phyloP scores from a whole-genome alignment of 2,888 invertebrate species.

The Plebejus argus region DNA sequence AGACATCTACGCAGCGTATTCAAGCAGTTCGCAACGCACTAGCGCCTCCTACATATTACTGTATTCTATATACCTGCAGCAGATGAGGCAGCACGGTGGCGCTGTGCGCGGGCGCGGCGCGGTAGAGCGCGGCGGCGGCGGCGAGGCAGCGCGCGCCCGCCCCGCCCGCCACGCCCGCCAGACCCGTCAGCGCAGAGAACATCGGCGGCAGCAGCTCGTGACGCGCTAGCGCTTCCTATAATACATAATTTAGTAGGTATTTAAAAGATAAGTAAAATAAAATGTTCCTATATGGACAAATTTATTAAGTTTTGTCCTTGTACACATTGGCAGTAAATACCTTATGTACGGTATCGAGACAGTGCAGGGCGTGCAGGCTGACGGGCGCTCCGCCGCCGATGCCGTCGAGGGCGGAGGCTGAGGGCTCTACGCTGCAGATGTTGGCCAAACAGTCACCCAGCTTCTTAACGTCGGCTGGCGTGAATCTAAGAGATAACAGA shows the following conservation, averaged over 20 bases:
- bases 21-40: too few species aligned
- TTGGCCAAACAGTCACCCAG: constrained; percentile 81
- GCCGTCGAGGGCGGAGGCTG: constrained; percentile 56
- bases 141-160: constrained; percentile 58
- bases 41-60: too few species aligned
- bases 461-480: constrained; percentile 87
- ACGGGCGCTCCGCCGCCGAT: constrained; percentile 82
- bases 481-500: constrained; percentile 80
- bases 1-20: too few species aligned
- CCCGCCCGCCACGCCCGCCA: constrained; percentile 52
- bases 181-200: constrained; percentile 61
- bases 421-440: constrained; percentile 60
- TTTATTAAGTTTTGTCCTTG: too few species aligned
- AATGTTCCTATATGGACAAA: too few species aligned
- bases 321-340: constrained; percentile 56
- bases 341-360: constrained; percentile 93
- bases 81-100: constrained; percentile 87
- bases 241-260: neutral
- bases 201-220: constrained; percentile 63
- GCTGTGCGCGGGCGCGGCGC: constrained; percentile 56
- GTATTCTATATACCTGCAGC: constrained; percentile 77
- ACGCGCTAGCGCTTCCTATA: constrained; percentile 65
- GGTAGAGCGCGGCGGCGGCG: constrained; percentile 67
- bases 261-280: too few species aligned
- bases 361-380: constrained; percentile 90